These are phyloP conservation scores for Dryoscopus gambensis DNA, from an alignment of 2,113 vertebrate genomes.

Conservation along the genomic window DNA sequence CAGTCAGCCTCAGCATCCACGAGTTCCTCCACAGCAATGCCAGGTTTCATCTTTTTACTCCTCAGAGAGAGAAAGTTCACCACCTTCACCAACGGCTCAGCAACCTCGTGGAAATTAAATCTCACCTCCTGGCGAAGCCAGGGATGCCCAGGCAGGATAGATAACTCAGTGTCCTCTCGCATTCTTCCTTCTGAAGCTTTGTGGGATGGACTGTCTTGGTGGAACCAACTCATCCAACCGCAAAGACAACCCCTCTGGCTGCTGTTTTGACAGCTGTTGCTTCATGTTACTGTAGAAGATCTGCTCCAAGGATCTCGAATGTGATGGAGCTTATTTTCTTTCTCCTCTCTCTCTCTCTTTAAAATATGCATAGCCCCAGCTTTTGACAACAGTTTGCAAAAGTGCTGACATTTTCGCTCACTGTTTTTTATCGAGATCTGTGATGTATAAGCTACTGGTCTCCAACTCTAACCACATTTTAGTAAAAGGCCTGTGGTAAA, in stretches of 20 bases:
- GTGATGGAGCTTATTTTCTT: not conserved
- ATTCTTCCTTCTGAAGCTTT: not conserved
- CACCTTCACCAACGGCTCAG: not conserved
- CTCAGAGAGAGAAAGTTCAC: no score
- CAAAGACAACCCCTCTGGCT: not conserved
- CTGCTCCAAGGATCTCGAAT: not conserved
- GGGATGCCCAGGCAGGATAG: rapidly evolving
- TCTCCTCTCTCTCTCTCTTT: not conserved
- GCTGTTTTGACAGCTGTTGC: not conserved
- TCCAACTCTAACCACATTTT: not conserved
- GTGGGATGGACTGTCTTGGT: not conserved
- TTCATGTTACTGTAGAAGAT: not conserved
- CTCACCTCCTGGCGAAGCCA: not conserved
- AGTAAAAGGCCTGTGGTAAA: not conserved
- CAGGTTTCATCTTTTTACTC: not conserved
- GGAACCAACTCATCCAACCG: not conserved
- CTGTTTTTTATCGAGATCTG: not conserved
- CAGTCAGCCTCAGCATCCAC: not conserved
- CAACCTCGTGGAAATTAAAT: rapidly evolving
- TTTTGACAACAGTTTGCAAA: not conserved
- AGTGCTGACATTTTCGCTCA: not conserved
- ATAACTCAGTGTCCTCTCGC: not conserved
- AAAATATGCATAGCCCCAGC: not conserved
- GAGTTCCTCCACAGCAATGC: not conserved
- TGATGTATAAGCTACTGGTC: not conserved